Evolutionary conservation across 2,888 invertebrate species (phyloP).

Genomic region (Stramonita haemastoma): DNA sequence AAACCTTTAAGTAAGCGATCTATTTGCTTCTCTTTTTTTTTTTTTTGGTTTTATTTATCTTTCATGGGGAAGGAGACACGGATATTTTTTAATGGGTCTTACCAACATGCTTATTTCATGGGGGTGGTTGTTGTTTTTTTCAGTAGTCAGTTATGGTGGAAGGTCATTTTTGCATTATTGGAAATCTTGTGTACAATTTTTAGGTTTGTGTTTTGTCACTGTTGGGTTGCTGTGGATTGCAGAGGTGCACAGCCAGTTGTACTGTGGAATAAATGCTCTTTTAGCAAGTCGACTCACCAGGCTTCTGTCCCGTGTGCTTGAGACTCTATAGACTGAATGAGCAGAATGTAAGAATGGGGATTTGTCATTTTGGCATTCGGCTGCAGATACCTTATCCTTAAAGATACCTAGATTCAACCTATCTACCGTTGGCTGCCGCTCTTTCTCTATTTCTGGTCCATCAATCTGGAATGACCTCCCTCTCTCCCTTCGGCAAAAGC

Average conservation of each 20-base stretch:
- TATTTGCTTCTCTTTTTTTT: neutral
- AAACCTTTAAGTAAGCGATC: too few relatives aligned
- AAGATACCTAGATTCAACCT: too few relatives aligned
- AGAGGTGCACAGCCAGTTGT: neutral
- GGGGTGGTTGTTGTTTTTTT: neutral
- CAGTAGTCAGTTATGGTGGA: neutral
- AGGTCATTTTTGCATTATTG: neutral
- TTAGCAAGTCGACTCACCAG: slow-evolving; percentile 19
- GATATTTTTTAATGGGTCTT: neutral
- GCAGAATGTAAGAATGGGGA: too few relatives aligned
- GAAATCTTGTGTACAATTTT: neutral
- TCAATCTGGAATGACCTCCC: too few relatives aligned
- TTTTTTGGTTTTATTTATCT: neutral
- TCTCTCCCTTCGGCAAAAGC: too few relatives aligned
- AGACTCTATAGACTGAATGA: too few relatives aligned
- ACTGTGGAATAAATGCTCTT: slow-evolving; percentile 39
- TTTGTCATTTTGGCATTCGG: too few relatives aligned
- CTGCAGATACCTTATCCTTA: too few relatives aligned
- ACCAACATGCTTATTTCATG: neutral
- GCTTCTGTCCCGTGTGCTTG: too few relatives aligned
- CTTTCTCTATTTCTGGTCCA: too few relatives aligned
- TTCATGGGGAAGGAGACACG: too few relatives aligned
- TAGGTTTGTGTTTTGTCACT: neutral
- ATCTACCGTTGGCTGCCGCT: too few relatives aligned
- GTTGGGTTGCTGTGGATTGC: neutral